Evolutionary conservation across 2,113 vertebrate genomes (phyloP), one percentile per base, ranked within the genome.

Genomic region (Bambusicola thoracicus): DNA sequence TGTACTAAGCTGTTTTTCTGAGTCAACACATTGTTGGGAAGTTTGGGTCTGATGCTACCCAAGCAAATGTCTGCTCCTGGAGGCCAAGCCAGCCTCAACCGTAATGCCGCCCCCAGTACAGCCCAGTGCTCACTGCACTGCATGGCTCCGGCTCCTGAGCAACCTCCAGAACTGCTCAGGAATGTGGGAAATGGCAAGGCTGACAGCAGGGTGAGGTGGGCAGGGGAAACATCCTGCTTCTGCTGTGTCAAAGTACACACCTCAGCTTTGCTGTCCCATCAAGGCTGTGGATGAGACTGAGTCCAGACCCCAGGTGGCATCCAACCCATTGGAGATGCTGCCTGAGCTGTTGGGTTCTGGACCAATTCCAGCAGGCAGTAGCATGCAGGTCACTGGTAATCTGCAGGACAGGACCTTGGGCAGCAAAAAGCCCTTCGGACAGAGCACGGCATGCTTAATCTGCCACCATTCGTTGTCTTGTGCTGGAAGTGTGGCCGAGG

Each of bases 351-450:
- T 1, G 17, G 14, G 17, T 34, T 1, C 14, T 36, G 55, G 32
- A 27, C 56, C 79, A 16, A 2, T 19, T 46, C n/a, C 2, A 5
- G 14, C 0, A 34, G 65, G 11, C 44, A 72, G 0, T 27, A 41
- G 30, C 20, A 29, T 11, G n/a, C 58, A 62, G 19, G 11, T 51
- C 61, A 46, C 10, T 43, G 20, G 27, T 0, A 12, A 10, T 2
- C 0, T 8, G 38, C 27, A 30, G 2, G 5, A 0, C 0, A 1
- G 4, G 8, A 44, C 15, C 56, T n/a, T 48, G 4, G 48, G 32
- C 41, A 21, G 22, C 43, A 18, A 55, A 38, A 44, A 36, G 3
- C 38, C 27, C 63, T 27, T 1, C 8, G 40, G 40, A 18, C 36
- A 48, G 13, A 2, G 21, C 6, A 29, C 21, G 41, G 16, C 3